Base-by-base conservation (phyloP, 2,888 invertebrate species). In the Morpho achilles region DNA sequence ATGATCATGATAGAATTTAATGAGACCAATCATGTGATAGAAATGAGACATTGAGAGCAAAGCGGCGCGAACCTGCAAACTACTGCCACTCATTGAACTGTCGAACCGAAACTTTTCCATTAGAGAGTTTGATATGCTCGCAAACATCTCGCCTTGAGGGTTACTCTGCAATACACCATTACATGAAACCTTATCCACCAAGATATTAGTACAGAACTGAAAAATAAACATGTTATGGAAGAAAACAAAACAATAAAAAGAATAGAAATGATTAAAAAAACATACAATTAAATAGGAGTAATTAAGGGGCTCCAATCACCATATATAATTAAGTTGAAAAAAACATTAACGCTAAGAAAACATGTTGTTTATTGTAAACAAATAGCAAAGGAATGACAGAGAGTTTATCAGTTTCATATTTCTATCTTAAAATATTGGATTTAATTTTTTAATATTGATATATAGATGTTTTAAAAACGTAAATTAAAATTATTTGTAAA, bases 21-120 rank as follows among this genome's bases (percentile, higher is more conserved):
- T 60, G 66, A 68, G 59, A 60, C 64, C 65, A 63, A 60, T 56
- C 58, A 54, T 62, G 73, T 71, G 67, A 71, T 63, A 62, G 63
- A 73, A 71, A 76, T 75, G 71, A 75, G 67, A 79, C 79, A 83
- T 72, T 82, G 67, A 88, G 59, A 85, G 82, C 73, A 87, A 80
- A 76, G 72, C 65, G 67, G 77, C 75, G 87, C 88, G 92, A 93
- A 93, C 95, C 94, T 92, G 94, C 77, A 93, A 94, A 91, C 92
- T 96, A 92, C 92, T 94, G 90, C 93, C 94, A 90, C 94, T 94
- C 82, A 94, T 87, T 74, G 94, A 94, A 82, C 94, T 94, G 87
- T 94, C 94, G 87, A 95, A 93, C 76, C 94, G 94, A 91, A 95
- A 94, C 84, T 94, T 94, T 82, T 94, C 95, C 94, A 96, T 94